A percentile compares a stretch with the other conserved stretches of the same genome.
phyloP scores from a whole-genome alignment of 1,140 invertebrate species.

The Pseudobourletiella spinata region DNA sequence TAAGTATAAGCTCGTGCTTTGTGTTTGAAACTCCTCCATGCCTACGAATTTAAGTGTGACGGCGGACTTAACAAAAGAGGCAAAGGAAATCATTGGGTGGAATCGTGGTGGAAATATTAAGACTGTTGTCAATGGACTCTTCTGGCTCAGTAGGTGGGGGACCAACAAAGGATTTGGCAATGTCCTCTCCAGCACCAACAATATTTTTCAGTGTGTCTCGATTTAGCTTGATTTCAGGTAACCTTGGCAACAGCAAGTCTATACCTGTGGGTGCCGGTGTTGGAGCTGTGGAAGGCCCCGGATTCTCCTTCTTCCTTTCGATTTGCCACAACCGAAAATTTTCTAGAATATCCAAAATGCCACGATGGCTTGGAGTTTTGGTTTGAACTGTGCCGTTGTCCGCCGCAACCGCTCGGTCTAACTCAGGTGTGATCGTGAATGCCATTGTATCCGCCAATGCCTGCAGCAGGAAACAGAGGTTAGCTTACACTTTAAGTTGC shows the following conservation, averaged over 20 bases:
- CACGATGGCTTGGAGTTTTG: too few species aligned
- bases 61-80: background rate
- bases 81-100: background rate
- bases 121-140: background rate
- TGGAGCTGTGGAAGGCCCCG: background rate
- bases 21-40: too few species aligned
- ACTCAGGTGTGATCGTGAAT: too few species aligned
- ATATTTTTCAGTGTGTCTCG: background rate
- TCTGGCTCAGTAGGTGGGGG: background rate
- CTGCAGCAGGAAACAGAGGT: too few species aligned
- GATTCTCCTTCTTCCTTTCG: background rate
- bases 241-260: background rate
- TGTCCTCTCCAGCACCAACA: background rate
- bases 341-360: slow-evolving; percentile 1
- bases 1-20: too few species aligned
- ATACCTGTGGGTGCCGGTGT: background rate
- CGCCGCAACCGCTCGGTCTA: too few species aligned
- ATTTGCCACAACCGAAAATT: slow-evolving; percentile 5
- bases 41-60: too few species aligned
- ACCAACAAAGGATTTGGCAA: background rate
- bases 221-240: background rate
- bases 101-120: background rate
- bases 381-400: too few species aligned
- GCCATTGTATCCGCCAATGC: too few species aligned
- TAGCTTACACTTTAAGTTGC: too few species aligned